These are phyloP conservation scores for Parascotia fuliginaria DNA, from an alignment of 2,888 invertebrate genomes.

Conservation along the genomic window DNA sequence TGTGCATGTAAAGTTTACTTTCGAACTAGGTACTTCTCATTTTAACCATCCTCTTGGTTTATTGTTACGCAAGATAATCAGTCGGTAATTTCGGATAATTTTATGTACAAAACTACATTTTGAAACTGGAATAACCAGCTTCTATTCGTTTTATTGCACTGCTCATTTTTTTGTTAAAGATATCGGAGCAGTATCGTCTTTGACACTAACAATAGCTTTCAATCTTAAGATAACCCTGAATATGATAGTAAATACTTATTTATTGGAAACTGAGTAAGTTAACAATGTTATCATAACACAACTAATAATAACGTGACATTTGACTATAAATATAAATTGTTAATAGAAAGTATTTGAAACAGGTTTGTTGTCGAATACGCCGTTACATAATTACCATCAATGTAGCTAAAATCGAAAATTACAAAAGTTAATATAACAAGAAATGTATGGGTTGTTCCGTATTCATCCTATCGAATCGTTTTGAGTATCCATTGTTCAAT, in stretches of 20 bases:
- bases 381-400: slow-evolving; percentile 35
- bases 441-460: too few relatives aligned
- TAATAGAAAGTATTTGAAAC: slow-evolving; percentile 41
- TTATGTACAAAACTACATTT: slow-evolving; percentile 34
- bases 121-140: slow-evolving; percentile 25
- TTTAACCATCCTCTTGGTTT: slow-evolving; percentile 15
- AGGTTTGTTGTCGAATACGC: slow-evolving; percentile 36
- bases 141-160: slow-evolving; percentile 14
- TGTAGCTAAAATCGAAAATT: slow-evolving; percentile 20
- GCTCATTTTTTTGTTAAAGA: slow-evolving; percentile 16
- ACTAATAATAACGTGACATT: too few relatives aligned
- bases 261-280: slow-evolving; percentile 25
- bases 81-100: slow-evolving; percentile 50
- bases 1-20: slow-evolving; percentile 7
- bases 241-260: slow-evolving; percentile 14
- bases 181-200: slow-evolving; percentile 31
- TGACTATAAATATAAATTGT: slow-evolving; percentile 11
- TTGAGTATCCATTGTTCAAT: too few relatives aligned
- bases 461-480: too few relatives aligned
- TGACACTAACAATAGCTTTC: slow-evolving; percentile 25
- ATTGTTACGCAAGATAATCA: slow-evolving; percentile 36
- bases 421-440: slow-evolving; percentile 15
- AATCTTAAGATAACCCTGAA: slow-evolving; percentile 35
- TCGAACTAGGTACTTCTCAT: slow-evolving; percentile 15
- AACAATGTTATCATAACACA: too few relatives aligned